Percentiles rank a stretch among this genome's conserved stretches.
These are phyloP conservation scores for Oligia latruncula DNA, from an alignment of 2,888 invertebrate genomes.

Conservation along the genomic window DNA sequence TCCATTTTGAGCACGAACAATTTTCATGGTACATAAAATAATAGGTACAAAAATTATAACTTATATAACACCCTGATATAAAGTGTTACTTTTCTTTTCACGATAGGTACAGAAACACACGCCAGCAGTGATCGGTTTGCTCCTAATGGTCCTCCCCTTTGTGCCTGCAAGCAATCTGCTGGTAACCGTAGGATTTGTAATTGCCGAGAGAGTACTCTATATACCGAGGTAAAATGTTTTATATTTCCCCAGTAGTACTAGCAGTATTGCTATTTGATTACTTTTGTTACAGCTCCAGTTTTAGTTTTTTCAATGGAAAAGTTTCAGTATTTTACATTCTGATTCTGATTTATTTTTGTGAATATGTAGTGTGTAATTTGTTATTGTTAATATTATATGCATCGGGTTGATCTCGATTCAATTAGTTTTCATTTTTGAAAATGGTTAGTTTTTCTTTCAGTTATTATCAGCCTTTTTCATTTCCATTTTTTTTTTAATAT, in stretches of 20 bases:
- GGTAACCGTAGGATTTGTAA: constrained; percentile 95
- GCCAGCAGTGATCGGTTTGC: constrained; percentile 92
- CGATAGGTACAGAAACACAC: constrained; percentile 92
- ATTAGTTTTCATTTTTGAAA: background rate
- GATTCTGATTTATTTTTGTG: background rate
- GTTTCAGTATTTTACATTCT: constrained; percentile 1
- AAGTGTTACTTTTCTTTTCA: constrained; percentile 3
- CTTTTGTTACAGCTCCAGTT: constrained; percentile 30
- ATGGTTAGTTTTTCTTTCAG: background rate
- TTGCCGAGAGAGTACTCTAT: constrained; percentile 96
- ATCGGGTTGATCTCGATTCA: background rate
- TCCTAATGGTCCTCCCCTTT: constrained; percentile 95
- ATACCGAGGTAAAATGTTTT: constrained; percentile 92
- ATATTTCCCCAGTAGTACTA: constrained; percentile 5
- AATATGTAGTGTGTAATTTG: background rate
- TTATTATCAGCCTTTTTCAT: background rate
- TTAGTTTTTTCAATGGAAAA: constrained; percentile 27
- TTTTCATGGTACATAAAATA: too few relatives aligned
- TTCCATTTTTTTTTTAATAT: background rate
- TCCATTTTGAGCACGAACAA: too few relatives aligned
- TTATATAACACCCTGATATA: background rate
- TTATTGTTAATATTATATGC: background rate
- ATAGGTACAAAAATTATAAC: too few relatives aligned
- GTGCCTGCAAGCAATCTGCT: constrained; percentile 96
- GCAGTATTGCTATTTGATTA: constrained; percentile 39